Base-by-base conservation (phyloP, 2,888 invertebrate genomes). In the Coenonympha arcania region DNA sequence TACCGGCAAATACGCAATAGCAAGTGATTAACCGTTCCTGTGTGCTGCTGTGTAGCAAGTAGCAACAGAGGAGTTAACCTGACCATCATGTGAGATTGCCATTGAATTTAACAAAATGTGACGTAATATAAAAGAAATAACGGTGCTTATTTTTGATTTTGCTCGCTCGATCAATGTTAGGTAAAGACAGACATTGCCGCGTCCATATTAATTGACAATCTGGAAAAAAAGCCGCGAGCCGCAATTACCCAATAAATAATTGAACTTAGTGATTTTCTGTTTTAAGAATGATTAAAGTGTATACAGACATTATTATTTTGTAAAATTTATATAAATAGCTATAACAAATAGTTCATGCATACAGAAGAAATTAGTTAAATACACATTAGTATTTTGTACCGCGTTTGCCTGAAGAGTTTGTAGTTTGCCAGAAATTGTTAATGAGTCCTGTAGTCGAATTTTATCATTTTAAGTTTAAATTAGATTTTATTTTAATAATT, bases 121-220 rank as follows among this genome's bases (percentile, higher is more conserved):
- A 40, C 39, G 39, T 40, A 40, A 26, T 40, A 39, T 22, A n/a
- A n/a, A n/a, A n/a, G n/a, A n/a, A n/a, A 13, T 20, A 13, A 43
- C 4, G 43, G 43, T 43, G 43, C 43, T 43, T 43, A 22, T 33
- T 43, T 42, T 15, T 39, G 8, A 39, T 39, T 43, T 43, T 19
- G 26, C 28, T 19, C 13, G 15, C 28, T n/a, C 9, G 6, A n/a
- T 15, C 11, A 16, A 16, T 2, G 3, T 22, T 11, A 18, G 6
- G 8, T 19, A 18, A 18, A 28, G 18, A 41, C 11, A 18, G 26
- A 41, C 15, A n/a, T n/a, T n/a, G 13, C 13, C n/a, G 13, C 11
- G 13, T 28, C 6, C 11, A 28, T 6, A 41, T 1, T 41, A 9
- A 39, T 2, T n/a, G 5, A 11, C 36, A 36, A 5, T 11, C 36